A percentile compares a stretch with the other conserved stretches of the same genome.
These are phyloP conservation scores for Aspidoscelis tigris DNA, from an alignment of 2,113 vertebrate species.

Conservation along the genomic window DNA sequence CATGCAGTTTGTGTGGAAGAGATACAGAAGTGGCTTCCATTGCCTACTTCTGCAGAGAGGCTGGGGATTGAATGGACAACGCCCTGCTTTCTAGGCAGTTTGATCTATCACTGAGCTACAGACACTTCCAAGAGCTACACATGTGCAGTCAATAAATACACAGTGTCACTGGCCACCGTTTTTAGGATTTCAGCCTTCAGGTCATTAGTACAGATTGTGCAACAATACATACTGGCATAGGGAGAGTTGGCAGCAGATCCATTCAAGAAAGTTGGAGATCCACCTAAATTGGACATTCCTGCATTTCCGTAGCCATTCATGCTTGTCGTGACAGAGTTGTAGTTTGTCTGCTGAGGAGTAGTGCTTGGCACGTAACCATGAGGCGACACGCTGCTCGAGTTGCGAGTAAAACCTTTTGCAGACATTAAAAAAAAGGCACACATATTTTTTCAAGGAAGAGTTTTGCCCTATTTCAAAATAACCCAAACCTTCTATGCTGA, in stretches of 20 bases:
- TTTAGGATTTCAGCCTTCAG: neutral
- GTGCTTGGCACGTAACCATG: constrained; percentile 97
- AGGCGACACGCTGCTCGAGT: constrained; percentile 96
- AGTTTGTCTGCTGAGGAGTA: constrained; percentile 96
- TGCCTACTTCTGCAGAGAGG: too few relatives aligned
- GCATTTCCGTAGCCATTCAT: constrained; percentile 96
- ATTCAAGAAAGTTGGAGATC: constrained; percentile 96
- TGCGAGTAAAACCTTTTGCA: constrained; percentile 91
- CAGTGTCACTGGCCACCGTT: neutral
- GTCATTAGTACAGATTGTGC: neutral
- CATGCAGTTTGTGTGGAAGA: too few relatives aligned
- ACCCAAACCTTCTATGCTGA: constrained; percentile 18
- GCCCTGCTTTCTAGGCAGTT: too few relatives aligned
- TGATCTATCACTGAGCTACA: too few relatives aligned
- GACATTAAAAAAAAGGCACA: constrained; percentile 47
- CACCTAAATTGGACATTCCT: constrained; percentile 96
- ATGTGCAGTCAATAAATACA: too few relatives aligned
- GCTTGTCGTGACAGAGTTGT: constrained; percentile 94
- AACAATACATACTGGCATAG: constrained; percentile 93
- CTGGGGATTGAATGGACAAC: too few relatives aligned
- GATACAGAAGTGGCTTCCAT: too few relatives aligned
- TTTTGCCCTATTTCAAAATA: constrained; percentile 14
- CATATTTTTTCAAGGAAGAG: constrained; percentile 1
- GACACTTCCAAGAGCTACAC: too few relatives aligned
- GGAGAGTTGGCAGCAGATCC: constrained; percentile 98